Base-by-base conservation (phyloP, 2,888 invertebrate genomes). In the Carpatolechia fugitivella region DNA sequence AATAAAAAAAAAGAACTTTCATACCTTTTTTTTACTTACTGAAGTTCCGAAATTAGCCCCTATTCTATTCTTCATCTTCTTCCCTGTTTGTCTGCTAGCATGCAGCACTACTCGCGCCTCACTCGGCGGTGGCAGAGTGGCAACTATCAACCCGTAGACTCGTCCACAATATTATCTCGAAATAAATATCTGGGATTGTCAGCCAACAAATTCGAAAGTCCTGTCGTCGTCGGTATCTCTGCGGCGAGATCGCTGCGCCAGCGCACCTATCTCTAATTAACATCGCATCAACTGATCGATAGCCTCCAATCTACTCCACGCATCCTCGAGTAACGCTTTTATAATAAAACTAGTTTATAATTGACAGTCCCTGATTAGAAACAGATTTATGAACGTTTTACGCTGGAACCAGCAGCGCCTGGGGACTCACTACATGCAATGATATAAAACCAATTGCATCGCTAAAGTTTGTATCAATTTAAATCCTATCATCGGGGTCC, bases 251-350 rank as follows among this genome's bases (percentile, higher is more conserved):
- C 51, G 47, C 47, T 35, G 51, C 54, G 40, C 41, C 52, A 33
- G 52, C 69, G 66, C 63, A 63, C 65, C 70, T 82, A 82, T 83
- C 83, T 82, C 72, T 82, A 81, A 82, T 81, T 78, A 82, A 75
- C 76, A 82, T 82, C 83, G 74, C 61, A 36, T 59, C 58, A 41
- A 46, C 69, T 76, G 78, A 76, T 77, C 76, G 78, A 76, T 78
- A 61, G 68, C 65, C 58, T 55, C 49, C 54, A 52, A 55, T 60
- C 49, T n/a, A 55, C 52, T 30, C 38, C 48, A 29, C 55, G 52
- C 40, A 58, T 41, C 55, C 52, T 20, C 38, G 40, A 24, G 40
- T 38, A 50, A 55, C 58, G 54, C 60, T 68, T 68, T 68, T 66
- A 69, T 67, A 65, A 65, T 68, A 65, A 66, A 56, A 56, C 31